phyloP scores from a whole-genome alignment of 2,113 vertebrate species.

The Chrysemys picta region DNA sequence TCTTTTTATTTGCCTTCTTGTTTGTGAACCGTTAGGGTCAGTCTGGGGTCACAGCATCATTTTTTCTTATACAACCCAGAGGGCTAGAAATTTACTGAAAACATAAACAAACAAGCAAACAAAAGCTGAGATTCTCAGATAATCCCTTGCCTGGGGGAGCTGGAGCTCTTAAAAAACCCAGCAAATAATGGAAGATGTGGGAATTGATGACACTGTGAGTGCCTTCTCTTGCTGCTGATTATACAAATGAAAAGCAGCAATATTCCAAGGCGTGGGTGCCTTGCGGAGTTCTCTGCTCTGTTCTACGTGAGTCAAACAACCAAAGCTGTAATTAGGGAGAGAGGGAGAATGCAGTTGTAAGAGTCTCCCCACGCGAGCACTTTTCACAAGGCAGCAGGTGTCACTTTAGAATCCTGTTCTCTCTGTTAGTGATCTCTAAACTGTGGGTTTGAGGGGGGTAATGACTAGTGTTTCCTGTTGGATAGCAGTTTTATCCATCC shows the following conservation, averaged over 20 bases:
- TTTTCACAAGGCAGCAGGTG: background rate
- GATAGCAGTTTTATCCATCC: rapidly evolving
- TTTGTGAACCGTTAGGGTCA: background rate
- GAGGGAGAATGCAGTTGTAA: background rate
- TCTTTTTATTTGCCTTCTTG: background rate
- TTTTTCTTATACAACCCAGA: too few species aligned
- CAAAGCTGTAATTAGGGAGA: background rate
- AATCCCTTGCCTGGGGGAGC: too few species aligned
- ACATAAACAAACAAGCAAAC: too few species aligned
- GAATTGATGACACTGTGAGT: too few species aligned
- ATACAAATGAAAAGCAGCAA: background rate
- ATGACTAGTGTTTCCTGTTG: background rate
- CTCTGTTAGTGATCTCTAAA: background rate
- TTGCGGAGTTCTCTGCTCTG: background rate
- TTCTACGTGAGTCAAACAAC: background rate
- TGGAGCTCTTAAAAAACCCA: too few species aligned
- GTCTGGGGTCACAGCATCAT: background rate
- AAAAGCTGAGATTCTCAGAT: too few species aligned
- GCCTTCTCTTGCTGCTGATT: background rate
- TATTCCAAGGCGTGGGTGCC: background rate
- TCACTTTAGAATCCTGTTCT: background rate
- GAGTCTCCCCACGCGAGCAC: too few species aligned
- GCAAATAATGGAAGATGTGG: too few species aligned
- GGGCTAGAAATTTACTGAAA: too few species aligned
- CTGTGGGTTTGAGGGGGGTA: background rate